Evolutionary conservation across 2,113 vertebrate genomes (phyloP).

Genomic region (Rousettus leschenaultii): DNA sequence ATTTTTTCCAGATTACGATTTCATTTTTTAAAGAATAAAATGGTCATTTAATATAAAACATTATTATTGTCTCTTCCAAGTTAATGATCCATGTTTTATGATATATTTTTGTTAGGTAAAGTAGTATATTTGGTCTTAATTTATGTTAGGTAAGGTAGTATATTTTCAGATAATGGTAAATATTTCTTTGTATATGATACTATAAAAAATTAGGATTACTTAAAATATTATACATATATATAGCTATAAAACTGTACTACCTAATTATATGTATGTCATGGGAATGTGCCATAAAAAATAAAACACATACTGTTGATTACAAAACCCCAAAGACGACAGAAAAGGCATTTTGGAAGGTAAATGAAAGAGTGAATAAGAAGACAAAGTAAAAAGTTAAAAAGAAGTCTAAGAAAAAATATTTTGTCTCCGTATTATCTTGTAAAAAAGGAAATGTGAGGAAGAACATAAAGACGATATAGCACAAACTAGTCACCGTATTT

Average conservation of each 20-base stretch:
- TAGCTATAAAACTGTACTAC: background rate
- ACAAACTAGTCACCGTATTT: background rate
- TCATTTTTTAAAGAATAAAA: background rate
- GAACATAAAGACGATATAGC: background rate
- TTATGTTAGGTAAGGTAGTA: too few species aligned
- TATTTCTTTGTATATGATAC: background rate
- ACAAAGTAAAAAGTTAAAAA: background rate
- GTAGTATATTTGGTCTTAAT: background rate
- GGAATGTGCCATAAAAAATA: background rate
- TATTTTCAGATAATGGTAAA: background rate
- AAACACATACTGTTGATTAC: background rate
- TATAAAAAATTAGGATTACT: background rate
- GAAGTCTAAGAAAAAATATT: background rate
- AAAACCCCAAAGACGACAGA: background rate
- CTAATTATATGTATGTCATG: background rate
- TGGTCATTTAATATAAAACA: background rate
- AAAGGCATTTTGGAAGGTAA: background rate
- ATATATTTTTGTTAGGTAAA: background rate
- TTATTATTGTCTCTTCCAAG: background rate
- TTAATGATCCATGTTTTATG: background rate
- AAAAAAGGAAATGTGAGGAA: background rate
- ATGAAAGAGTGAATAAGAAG: background rate
- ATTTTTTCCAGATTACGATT: background rate
- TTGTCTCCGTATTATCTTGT: background rate
- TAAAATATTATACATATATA: background rate